Percentiles rank a stretch among this genome's conserved stretches.
Evolutionary conservation across 2,797 vertebrate species (phyloP).

Genomic region (Sparidentex hasta): DNA sequence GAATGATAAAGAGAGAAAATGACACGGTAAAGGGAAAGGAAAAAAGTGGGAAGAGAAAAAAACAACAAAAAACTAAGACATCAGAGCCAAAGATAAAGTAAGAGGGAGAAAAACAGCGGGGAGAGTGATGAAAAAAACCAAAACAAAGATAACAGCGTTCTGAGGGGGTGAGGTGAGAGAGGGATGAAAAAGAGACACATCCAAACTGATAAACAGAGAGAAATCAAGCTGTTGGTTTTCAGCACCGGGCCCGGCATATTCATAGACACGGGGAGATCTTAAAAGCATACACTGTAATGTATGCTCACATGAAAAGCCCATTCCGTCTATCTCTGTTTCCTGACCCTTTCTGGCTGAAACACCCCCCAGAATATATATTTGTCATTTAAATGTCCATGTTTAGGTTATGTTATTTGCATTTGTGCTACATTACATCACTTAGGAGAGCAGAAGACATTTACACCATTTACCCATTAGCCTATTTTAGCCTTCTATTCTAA

Average conservation of each 20-base stretch:
- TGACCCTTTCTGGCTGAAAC: constrained; percentile 1
- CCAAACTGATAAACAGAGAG: constrained; percentile 67
- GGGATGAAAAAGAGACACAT: constrained; percentile 63
- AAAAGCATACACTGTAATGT: constrained; percentile 28
- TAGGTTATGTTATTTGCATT: neutral
- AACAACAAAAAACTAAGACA: constrained; percentile 51
- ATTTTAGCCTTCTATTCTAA: neutral
- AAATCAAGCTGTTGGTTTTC: constrained; percentile 62
- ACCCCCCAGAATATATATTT: neutral
- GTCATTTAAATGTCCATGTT: neutral
- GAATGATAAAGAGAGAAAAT: constrained; percentile 64
- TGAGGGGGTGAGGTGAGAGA: constrained; percentile 60
- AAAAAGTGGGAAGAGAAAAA: constrained; percentile 41
- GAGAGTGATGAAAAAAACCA: constrained; percentile 55
- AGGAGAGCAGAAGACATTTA: neutral
- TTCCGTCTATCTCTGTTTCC: neutral
- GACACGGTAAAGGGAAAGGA: constrained; percentile 44
- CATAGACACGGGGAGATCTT: constrained; percentile 23
- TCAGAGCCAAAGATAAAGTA: constrained; percentile 57
- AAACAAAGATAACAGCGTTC: constrained; percentile 60
- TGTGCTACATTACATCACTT: no score
- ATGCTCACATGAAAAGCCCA: constrained; percentile 31
- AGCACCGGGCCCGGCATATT: constrained; percentile 30
- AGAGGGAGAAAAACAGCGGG: constrained; percentile 50
- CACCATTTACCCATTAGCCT: neutral